Percentiles rank a stretch among this genome's conserved stretches.
Conservation (phyloP, 1,140 invertebrate species). For the Dufourea novaeangliae region DNA sequence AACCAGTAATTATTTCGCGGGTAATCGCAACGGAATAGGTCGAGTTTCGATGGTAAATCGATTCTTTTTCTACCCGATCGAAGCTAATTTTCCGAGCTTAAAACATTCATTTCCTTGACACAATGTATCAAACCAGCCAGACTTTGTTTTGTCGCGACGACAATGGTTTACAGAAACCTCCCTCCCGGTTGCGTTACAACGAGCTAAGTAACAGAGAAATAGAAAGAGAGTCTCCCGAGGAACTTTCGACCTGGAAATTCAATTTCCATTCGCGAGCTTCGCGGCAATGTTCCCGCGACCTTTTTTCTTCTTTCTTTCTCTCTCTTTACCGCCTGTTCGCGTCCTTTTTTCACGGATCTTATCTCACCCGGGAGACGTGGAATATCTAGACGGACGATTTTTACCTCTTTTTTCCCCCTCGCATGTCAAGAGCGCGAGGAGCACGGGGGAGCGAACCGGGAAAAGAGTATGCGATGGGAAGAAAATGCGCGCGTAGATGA, state of each 20-base stretch:
- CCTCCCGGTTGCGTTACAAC: conserved; percentile 34
- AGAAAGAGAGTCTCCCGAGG: conserved; percentile 59
- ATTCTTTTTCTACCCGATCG: neutral
- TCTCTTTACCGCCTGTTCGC: neutral
- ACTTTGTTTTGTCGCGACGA: conserved; percentile 12
- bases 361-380: conserved; percentile 51
- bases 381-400: conserved; percentile 46
- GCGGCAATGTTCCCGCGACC: conserved; percentile 45
- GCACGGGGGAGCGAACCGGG: neutral
- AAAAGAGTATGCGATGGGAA: neutral
- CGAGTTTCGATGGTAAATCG: neutral
- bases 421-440: conserved; percentile 1
- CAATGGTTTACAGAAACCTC: conserved; percentile 40
- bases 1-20: neutral
- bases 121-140: conserved; percentile 6
- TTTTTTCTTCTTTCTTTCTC: conserved; percentile 36
- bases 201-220: conserved; percentile 45
- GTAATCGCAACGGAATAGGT: neutral
- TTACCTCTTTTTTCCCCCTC: conserved; percentile 32
- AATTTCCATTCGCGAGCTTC: conserved; percentile 64
- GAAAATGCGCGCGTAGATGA: neutral
- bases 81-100: conserved; percentile 30
- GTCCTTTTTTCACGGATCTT: conserved; percentile 53
- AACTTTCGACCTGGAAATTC: conserved; percentile 68
- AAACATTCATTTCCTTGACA: conserved; percentile 2